Conservation (phyloP, 2,797 vertebrate genomes). For the Hozukius guyotensis region DNA sequence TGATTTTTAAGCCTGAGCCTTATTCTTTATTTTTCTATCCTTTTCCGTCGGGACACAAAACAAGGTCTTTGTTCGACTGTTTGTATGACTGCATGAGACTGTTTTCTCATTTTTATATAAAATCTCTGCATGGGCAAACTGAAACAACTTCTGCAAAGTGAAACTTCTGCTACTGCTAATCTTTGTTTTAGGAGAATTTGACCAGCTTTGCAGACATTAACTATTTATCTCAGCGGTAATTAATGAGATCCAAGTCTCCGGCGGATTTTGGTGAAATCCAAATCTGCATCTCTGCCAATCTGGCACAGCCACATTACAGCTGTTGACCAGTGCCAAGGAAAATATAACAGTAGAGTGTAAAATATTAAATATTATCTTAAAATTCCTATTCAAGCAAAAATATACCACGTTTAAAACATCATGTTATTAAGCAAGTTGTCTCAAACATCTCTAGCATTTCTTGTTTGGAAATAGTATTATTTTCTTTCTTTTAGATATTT, state of each 20-base stretch:
- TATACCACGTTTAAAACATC: neutral
- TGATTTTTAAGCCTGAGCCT: neutral
- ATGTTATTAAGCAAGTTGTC: neutral
- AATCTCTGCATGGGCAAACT: neutral
- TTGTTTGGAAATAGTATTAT: too few relatives aligned
- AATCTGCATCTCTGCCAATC: slow-evolving; percentile 9
- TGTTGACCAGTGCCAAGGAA: neutral
- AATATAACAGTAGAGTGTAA: neutral
- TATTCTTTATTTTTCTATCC: neutral
- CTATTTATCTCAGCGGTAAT: slow-evolving; percentile 35
- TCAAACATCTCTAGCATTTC: neutral
- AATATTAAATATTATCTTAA: neutral
- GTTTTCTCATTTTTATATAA: neutral
- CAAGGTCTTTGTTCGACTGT: neutral
- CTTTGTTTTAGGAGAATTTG: slow-evolving; percentile 3
- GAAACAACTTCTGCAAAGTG: neutral
- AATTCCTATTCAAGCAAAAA: neutral
- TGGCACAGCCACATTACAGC: neutral
- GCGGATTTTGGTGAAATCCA: slow-evolving; percentile 16
- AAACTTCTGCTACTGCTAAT: neutral
- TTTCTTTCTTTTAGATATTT: too few relatives aligned
- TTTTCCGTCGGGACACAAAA: neutral
- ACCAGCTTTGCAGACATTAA: slow-evolving; percentile 6
- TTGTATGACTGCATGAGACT: neutral
- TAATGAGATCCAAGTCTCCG: slow-evolving; percentile 32